Base-by-base conservation (phyloP, 92 coral and sea anemone species). In the Scolanthus callimorphus region DNA sequence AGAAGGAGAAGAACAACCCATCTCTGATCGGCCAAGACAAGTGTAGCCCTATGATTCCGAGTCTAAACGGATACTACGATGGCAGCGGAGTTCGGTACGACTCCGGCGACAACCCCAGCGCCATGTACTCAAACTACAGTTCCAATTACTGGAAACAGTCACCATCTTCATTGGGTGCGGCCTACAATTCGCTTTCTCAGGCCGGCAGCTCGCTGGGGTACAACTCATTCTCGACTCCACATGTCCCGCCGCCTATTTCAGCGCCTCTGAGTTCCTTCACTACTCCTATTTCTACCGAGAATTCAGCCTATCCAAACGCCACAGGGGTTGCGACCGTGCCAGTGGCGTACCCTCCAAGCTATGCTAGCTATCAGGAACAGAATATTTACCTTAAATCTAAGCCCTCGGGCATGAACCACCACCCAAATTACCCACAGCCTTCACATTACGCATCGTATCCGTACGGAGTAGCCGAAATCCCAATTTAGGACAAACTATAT, bases 1-100 rank as follows among this genome's bases (percentile, higher is more conserved):
- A 94, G 69, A 94, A 88, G 74, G 99, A 94, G 75, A 84, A 90
- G 51, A 94, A 90, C 47, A 87, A 80, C 17, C 78, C 92, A 1
- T 72, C 90, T 9, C 65, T 88, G 20, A 90, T 83, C 24, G 86
- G 90, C 49, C 96, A 83, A 60, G 96, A 87, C 19, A 87, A 87
- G 55, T 60, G 60, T 17, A 70, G 78, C 30, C 62, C 80, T 3
- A 87, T 87, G 79, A 87, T 87, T 44, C 78, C 83, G 2, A 69
- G 81, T 47, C 62, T 87, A 29, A 87, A 87, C 49, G 96, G 86
- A 24, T 87, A 63, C 68, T 87, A 72, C 61, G 96, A 87, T 1
- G 55, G 80, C 25, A 68, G 78, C 26, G 71, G 87, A 1, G 71
- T 87, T 31, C 96, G 96, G 56, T 87, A 77, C 65, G 96, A 87